These are phyloP conservation scores for Pontoporia blainvillei DNA, from an alignment of 2,113 vertebrate genomes.

Conservation along the genomic window DNA sequence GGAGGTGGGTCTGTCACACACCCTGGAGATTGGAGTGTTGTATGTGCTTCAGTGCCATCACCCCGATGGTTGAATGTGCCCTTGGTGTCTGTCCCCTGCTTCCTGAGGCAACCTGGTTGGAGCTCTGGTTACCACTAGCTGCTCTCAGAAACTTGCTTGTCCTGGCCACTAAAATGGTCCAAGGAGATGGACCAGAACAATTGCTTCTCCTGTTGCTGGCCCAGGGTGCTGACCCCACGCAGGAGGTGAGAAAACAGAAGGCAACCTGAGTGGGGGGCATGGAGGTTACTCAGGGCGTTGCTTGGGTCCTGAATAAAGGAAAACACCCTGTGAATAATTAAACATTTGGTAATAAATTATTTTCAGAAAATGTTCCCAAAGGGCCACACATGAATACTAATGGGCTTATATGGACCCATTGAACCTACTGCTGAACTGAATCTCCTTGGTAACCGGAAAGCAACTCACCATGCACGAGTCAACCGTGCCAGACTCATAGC, in stretches of 20 bases:
- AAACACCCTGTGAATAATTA: neutral
- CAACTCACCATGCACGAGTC: constrained; percentile 86
- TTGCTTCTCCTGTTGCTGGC: neutral
- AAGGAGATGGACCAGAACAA: neutral
- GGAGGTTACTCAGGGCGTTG: neutral
- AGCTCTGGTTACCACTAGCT: neutral
- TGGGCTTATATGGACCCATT: neutral
- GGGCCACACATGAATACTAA: neutral
- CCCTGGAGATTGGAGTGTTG: neutral
- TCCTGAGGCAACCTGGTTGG: too few species aligned
- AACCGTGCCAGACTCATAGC: constrained; percentile 92
- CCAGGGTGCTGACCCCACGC: fast-evolving
- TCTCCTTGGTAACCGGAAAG: neutral
- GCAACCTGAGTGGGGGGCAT: fast-evolving
- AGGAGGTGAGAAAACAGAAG: neutral
- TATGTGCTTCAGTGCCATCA: neutral
- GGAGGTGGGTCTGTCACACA: neutral
- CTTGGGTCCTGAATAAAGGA: neutral
- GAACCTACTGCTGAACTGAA: neutral
- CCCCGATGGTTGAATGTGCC: neutral
- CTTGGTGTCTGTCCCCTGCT: neutral
- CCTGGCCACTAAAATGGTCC: neutral
- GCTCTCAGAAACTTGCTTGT: neutral
- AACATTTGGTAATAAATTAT: neutral
- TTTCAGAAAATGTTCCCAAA: neutral